phyloP scores from a whole-genome alignment of 2,797 vertebrate genomes.

The Megalops cyprinoides region DNA sequence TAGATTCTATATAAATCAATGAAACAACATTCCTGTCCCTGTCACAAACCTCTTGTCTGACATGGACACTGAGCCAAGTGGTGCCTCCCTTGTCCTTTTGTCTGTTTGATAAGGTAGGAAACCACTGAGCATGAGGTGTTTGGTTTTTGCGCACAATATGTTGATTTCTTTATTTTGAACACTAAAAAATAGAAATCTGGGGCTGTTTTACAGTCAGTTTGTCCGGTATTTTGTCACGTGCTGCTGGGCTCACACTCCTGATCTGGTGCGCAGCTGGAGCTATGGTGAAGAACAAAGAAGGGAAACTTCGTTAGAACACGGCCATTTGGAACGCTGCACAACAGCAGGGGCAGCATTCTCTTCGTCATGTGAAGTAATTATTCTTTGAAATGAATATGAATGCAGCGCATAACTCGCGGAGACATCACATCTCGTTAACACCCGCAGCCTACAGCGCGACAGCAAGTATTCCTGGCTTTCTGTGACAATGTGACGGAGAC shows the following conservation, averaged over 20 bases:
- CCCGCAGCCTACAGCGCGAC: slow-evolving; percentile 14
- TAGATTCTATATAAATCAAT: not conserved
- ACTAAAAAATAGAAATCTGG: not conserved
- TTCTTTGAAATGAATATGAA: slow-evolving; percentile 14
- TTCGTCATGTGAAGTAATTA: not conserved
- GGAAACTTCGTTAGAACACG: slow-evolving; percentile 3
- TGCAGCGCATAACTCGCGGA: slow-evolving; percentile 5
- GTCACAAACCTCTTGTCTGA: not conserved
- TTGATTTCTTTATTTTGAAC: not conserved
- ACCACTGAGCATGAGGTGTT: too few relatives aligned
- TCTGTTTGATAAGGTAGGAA: not conserved
- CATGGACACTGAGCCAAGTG: not conserved
- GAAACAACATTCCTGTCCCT: not conserved
- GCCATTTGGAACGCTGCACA: slow-evolving; percentile 1
- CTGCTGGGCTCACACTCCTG: not conserved
- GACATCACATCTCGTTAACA: slow-evolving; percentile 23
- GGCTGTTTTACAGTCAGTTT: not conserved
- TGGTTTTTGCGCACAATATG: not conserved
- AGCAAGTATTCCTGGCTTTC: not conserved
- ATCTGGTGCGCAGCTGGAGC: slow-evolving; percentile 6
- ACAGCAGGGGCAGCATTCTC: not conserved
- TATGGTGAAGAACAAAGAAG: not conserved
- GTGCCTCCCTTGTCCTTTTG: not conserved
- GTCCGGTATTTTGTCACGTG: not conserved
- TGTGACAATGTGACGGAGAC: slow-evolving; percentile 12